These are phyloP conservation scores for Xiphophorus maculatus DNA, from an alignment of 2,113 vertebrate species.

Conservation along the genomic window DNA sequence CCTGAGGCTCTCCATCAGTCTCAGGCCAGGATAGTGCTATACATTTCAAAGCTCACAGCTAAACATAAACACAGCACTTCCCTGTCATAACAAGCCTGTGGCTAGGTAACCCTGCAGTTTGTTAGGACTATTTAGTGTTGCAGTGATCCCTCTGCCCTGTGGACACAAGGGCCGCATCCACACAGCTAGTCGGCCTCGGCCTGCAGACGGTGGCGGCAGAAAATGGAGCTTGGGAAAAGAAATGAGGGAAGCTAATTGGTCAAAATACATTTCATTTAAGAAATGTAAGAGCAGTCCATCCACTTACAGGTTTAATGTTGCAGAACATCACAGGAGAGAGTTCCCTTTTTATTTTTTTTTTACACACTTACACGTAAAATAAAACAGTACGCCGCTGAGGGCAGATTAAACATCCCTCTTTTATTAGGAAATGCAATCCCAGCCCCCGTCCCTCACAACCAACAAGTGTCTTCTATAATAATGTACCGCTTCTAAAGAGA, in stretches of 20 bases:
- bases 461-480: constrained; percentile 19
- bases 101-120: constrained; percentile 62
- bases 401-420: constrained; percentile 49
- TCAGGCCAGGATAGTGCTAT: constrained; percentile 52
- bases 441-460: neutral
- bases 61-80: constrained; percentile 78
- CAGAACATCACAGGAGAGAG: constrained; percentile 8
- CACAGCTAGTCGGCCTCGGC: constrained; percentile 54
- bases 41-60: constrained; percentile 76
- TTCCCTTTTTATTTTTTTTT: constrained; percentile 8
- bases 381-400: constrained; percentile 41
- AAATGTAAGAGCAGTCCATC: too few relatives aligned
- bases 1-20: constrained; percentile 57
- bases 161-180: constrained; percentile 56
- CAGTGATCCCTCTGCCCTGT: constrained; percentile 66
- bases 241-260: neutral
- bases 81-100: constrained; percentile 73
- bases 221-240: neutral
- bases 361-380: constrained; percentile 64
- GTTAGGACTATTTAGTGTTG: constrained; percentile 56
- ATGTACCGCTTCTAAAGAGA: constrained; percentile 24
- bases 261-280: too few relatives aligned
- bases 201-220: neutral
- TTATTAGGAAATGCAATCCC: constrained; percentile 54
- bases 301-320: neutral